Evolutionary conservation across 2,797 vertebrate species (phyloP), one percentile per base, ranked within the genome.

Genomic region (Liasis olivaceus): DNA sequence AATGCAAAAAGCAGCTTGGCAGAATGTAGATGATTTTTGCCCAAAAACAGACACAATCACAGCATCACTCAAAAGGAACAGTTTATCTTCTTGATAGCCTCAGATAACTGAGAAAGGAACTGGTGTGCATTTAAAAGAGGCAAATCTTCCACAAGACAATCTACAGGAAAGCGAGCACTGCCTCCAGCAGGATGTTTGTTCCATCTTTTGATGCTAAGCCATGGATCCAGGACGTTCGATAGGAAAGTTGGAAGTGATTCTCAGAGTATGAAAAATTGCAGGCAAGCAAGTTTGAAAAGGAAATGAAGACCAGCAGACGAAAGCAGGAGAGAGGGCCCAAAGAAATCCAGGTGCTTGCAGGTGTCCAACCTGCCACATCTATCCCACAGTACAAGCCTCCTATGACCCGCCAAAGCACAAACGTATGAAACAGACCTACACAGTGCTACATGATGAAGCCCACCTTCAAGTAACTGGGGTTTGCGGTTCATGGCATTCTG

Each of bases 161-260:
- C 64, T 0, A 0, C 56, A 28, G 5, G 3, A 1, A 0, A 1
- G 42, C 91, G 42, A 69, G 0, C 3, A 0, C 54, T 28, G 0
- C 0, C 58, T 5, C 1, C 0, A 20, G 3, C 59, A 36, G 0
- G 2, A 1, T 0, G 0, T 0, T 64, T 64, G 4, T 9, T 22
- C 90, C 47, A 0, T 51, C 90, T 85, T 77, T 51, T 4, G 20
- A 22, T 3, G 1, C 69, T 63, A 17, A 31, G 2, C 42, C 0
- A 2, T 20, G 42, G 69, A 15, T 36, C 0, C 7, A 0, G 24
- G 72, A 24, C 4, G 31, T 14, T 58, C 59, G 26, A 93, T 87
- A 62, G 51, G 51, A 54, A 7, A 7, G 51, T 54, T 54, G 51
- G 51, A 54, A 54, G 51, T 54, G 51, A 54, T 54, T 54, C 51